These are phyloP conservation scores for Syrphus vitripennis DNA, from an alignment of 2,888 invertebrate species.

Conservation along the genomic window DNA sequence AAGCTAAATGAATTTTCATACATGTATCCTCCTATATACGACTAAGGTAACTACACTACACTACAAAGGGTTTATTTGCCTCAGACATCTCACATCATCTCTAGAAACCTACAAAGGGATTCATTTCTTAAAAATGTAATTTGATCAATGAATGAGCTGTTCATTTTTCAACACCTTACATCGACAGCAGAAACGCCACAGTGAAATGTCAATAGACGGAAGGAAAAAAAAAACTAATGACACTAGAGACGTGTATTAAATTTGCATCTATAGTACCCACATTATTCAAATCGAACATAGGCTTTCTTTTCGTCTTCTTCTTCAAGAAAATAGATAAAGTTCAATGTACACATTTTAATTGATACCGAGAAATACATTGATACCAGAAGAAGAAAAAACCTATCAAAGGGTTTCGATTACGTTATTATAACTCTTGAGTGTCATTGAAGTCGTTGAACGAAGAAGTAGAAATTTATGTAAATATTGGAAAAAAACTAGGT, in stretches of 20 bases:
- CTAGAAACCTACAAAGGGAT: conserved; percentile 25
- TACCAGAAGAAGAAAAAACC: neutral
- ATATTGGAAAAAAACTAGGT: neutral
- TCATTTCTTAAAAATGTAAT: conserved; percentile 34
- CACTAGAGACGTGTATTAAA: conserved; percentile 12
- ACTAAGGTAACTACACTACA: neutral
- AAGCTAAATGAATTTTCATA: neutral
- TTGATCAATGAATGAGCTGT: conserved; percentile 36
- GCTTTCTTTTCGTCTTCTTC: conserved; percentile 9
- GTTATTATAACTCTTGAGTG: neutral
- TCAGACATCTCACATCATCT: neutral
- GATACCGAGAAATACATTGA: neutral
- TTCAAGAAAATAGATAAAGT: conserved; percentile 20
- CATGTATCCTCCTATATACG: too few relatives aligned
- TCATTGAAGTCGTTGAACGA: neutral
- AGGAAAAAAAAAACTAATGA: conserved; percentile 42
- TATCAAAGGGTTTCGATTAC: conserved; percentile 42
- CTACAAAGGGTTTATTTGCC: conserved; percentile 8
- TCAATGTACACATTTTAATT: conserved; percentile 53
- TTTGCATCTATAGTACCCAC: neutral
- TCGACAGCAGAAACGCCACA: neutral
- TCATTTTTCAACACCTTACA: conserved; percentile 64
- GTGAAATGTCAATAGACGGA: conserved; percentile 18
- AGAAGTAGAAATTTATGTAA: neutral
- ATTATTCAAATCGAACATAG: neutral